Evolutionary conservation across 2,888 invertebrate genomes (phyloP), one percentile per base, ranked within the genome.

Genomic region (Chaetoderma sp.): DNA sequence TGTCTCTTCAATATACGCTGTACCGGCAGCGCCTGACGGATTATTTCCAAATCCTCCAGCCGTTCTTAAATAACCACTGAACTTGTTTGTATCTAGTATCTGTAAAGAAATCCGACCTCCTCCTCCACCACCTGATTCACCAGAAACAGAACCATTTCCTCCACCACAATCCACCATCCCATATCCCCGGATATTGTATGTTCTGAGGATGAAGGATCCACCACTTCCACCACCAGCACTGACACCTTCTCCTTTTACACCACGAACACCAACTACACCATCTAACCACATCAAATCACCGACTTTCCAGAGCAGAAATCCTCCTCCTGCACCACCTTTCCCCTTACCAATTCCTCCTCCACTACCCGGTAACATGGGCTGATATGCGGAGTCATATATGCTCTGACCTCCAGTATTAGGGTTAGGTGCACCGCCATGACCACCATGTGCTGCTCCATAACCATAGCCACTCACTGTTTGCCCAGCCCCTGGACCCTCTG

Each of bases 21-120:
- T 80, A 50, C 80, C 80, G 27, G 80, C 78, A 39, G 80, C 78
- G 6, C 80, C 80, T 21, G 77, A 72, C 6, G 78, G 78, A n/a
- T 70, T 73, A 3, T 32, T 47, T 25, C 79, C 79, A 21, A 57
- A 36, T 2, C 78, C 78, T 10, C 80, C 80, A 32, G 68, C 68
- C 1, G 75, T 70, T 63, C 73, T 70, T 32, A 78, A 56, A 4
- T 63, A 44, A 25, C 80, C 80, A 6, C 67, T 65, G 57, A 74
- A 80, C 27, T 64, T 71, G 60, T 79, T 77, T 25, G 66, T 64
- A 62, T 78, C 78, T 28, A 63, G 57, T 25, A 78, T 70, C 42
- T 73, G 75, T 10, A 78, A 54, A 30, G 74, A 69, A 39, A 78
- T 72, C 49, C 79, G 70, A 1, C 80, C 80, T 30, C 79, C 80